Evolutionary conservation across 2,113 vertebrate genomes (phyloP).

Genomic region (Calidris pugnax): DNA sequence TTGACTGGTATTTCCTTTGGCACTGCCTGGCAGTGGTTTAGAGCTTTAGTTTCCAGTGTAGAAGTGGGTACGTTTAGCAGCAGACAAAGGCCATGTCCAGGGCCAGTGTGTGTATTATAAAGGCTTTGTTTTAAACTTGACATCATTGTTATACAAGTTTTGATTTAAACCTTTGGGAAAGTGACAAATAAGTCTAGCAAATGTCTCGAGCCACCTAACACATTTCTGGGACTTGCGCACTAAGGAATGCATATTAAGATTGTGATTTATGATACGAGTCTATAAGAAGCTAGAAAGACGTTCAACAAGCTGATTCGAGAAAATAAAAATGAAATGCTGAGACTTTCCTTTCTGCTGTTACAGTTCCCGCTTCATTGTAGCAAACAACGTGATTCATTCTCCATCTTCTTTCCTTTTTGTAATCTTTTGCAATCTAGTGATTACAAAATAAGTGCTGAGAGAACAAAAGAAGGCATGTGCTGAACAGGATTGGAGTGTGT

Average conservation of each 20-base stretch:
- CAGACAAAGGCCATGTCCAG: neutral
- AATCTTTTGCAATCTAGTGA: neutral
- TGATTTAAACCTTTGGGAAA: neutral
- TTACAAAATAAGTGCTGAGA: slow-evolving; percentile 11
- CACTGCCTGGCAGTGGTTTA: neutral
- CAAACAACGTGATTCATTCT: neutral
- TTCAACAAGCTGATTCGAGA: neutral
- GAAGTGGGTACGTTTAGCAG: neutral
- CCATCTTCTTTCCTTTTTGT: neutral
- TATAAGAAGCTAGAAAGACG: neutral
- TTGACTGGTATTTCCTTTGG: neutral
- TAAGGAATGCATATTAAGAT: neutral
- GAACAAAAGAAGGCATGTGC: slow-evolving; percentile 5
- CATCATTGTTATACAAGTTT: neutral
- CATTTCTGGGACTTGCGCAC: neutral
- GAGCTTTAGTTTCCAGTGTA: neutral
- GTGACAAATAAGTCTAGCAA: neutral
- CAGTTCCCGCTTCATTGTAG: neutral
- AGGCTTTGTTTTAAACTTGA: neutral
- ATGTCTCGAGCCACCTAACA: neutral
- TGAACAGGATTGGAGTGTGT: neutral
- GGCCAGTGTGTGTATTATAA: neutral
- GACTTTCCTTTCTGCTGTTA: neutral
- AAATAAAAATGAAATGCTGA: neutral
- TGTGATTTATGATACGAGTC: neutral